Evolutionary conservation across 2,113 vertebrate species (phyloP).

Genomic region (Oceanites oceanicus): DNA sequence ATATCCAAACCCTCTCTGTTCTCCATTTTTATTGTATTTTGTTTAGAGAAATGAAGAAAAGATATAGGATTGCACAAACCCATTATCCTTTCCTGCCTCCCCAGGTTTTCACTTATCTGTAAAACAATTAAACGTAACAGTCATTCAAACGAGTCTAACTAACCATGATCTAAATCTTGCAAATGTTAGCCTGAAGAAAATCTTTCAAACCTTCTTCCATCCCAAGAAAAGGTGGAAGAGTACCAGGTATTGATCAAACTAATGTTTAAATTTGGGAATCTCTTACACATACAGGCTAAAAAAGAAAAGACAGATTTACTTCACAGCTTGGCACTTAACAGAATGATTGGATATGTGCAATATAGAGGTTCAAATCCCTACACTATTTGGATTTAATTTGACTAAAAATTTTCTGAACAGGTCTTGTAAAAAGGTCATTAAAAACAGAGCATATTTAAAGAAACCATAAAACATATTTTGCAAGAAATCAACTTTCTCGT

Average conservation of each 20-base stretch:
- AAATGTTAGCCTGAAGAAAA: not conserved
- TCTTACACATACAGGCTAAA: not conserved
- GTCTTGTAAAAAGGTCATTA: not conserved
- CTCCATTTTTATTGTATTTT: not conserved
- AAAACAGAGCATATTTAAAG: not conserved
- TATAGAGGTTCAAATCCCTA: not conserved
- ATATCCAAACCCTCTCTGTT: not conserved
- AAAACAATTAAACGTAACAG: not conserved
- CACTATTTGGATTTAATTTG: not conserved
- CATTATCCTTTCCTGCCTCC: not conserved
- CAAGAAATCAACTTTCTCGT: not conserved
- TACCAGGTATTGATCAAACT: not conserved
- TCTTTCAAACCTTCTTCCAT: not conserved
- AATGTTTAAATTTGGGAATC: not conserved
- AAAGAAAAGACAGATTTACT: not conserved
- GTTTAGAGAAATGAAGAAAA: not conserved
- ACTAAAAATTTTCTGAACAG: not conserved
- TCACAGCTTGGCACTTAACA: not conserved
- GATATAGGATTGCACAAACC: not conserved
- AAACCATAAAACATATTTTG: not conserved
- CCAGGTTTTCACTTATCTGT: not conserved
- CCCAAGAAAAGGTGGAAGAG: not conserved
- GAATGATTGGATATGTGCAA: not conserved
- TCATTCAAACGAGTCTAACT: not conserved
- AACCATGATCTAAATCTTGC: not conserved